Conservation (phyloP, 2,888 invertebrate species). For the Himalopsyche kuldschensis region DNA sequence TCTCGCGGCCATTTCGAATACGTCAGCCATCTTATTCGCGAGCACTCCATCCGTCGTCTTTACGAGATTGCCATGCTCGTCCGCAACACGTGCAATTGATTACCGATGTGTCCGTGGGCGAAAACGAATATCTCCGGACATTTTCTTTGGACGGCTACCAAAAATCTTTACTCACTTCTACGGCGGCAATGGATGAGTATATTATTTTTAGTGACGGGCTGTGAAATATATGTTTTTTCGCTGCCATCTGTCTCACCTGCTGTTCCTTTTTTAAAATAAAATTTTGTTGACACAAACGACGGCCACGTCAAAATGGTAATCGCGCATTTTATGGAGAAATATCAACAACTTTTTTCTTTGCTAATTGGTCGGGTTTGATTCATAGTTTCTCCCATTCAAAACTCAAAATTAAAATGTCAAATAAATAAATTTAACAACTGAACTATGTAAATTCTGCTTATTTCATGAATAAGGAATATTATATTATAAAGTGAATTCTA, state of each 20-base stretch:
- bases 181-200: constrained; percentile 19
- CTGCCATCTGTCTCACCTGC: constrained; percentile 4
- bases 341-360: background rate
- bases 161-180: constrained; percentile 17
- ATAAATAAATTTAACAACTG: too few species aligned
- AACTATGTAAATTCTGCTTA: too few species aligned
- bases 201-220: constrained; percentile 19
- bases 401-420: background rate
- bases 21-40: background rate
- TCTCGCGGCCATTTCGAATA: constrained; percentile 1
- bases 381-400: background rate
- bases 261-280: background rate
- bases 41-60: constrained; percentile 7
- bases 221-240: constrained; percentile 3
- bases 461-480: too few species aligned
- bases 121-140: constrained; percentile 7
- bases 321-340: constrained; percentile 4
- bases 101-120: constrained; percentile 23
- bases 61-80: background rate
- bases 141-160: constrained; percentile 28
- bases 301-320: background rate
- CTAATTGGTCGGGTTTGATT: background rate
- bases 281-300: background rate
- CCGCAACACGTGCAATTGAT: constrained; percentile 27
- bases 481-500: too few species aligned